Conservation (phyloP, 2,888 invertebrate species). For the Epinotia brunnichana region DNA sequence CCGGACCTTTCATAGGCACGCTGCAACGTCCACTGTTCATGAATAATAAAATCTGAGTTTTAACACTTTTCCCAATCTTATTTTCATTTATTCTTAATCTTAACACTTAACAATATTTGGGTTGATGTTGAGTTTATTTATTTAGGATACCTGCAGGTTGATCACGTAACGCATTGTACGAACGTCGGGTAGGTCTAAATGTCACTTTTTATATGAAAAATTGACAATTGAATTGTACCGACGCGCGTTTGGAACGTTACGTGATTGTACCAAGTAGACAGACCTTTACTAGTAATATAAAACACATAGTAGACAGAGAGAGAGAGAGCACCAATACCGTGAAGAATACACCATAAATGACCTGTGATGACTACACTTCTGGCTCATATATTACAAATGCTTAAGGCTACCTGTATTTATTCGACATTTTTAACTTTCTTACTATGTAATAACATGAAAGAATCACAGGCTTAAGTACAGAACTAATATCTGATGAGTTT, state of each 20-base stretch:
- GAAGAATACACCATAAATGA: neutral
- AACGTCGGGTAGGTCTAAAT: no score
- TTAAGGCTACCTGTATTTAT: conserved; percentile 12
- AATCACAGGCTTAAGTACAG: neutral
- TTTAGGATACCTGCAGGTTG: no score
- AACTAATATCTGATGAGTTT: neutral
- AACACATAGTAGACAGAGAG: neutral
- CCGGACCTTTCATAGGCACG: neutral
- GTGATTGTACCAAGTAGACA: neutral
- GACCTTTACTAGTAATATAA: neutral
- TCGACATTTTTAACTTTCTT: conserved; percentile 14
- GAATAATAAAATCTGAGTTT: neutral
- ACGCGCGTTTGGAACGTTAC: no score
- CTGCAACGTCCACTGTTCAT: neutral
- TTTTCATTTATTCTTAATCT: neutral
- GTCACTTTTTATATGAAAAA: no score
- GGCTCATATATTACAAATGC: neutral
- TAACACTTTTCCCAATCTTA: neutral
- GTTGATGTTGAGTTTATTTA: neutral
- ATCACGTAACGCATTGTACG: no score
- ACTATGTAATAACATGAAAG: neutral
- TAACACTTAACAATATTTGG: neutral
- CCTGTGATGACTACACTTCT: neutral
- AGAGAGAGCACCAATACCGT: no score
- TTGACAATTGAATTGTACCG: no score